These are phyloP conservation scores for Machimus atricapillus DNA, from an alignment of 2,888 invertebrate species.

Conservation along the genomic window DNA sequence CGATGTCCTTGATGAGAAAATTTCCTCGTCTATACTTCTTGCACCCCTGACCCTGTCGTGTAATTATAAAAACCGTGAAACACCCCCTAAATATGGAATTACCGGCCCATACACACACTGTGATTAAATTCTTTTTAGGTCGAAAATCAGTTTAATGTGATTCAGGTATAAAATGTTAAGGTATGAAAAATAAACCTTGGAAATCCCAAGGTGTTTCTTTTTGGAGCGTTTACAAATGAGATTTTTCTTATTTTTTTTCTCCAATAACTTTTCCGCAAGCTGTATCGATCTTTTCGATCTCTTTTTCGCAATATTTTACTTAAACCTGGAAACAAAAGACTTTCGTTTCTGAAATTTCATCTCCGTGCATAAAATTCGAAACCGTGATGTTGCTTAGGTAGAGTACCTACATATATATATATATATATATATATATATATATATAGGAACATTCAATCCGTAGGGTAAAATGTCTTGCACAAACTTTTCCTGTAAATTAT, in stretches of 20 bases:
- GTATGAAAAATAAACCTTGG: background rate
- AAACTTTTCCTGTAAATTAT: background rate
- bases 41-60: background rate
- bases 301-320: background rate
- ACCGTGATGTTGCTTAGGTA: background rate
- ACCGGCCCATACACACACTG: background rate
- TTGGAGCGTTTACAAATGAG: background rate
- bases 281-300: background rate
- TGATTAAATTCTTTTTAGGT: background rate
- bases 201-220: background rate
- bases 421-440: background rate
- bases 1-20: background rate
- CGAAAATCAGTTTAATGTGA: background rate
- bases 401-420: too few species aligned
- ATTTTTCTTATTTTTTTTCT: background rate
- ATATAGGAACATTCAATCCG: background rate
- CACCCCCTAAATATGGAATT: background rate
- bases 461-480: background rate
- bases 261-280: background rate
- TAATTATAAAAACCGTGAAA: background rate
- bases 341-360: background rate
- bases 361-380: background rate
- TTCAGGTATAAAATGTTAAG: background rate
- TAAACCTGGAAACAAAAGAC: background rate
- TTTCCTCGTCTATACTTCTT: background rate